Base-by-base conservation (phyloP, 1,140 invertebrate genomes). In the Philotrypesis tridentata region DNA sequence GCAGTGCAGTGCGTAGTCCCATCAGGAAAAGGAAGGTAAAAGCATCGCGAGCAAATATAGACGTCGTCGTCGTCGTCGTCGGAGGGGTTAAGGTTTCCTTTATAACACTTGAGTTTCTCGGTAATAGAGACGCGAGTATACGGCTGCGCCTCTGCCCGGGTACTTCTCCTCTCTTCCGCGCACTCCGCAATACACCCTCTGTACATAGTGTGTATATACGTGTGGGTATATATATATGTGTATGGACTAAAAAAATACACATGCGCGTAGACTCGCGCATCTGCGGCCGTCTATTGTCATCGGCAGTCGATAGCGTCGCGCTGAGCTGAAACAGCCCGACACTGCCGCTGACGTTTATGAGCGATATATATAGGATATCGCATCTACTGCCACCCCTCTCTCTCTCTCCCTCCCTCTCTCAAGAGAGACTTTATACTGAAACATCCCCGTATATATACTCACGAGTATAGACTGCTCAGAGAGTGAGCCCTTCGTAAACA, bases 11-110 rank as follows among this genome's bases (percentile, higher is more conserved):
- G n/a, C n/a, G n/a, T n/a, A n/a, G n/a, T 55, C 21, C 40, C 65
- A 65, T 73, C 60, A 55, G 63, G 37, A 81, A 70, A 76, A 63
- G n/a, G 73, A 81, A 81, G 70, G 68, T 76, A 81, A 81, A 81
- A 81, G 72, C 80, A 60, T 81, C 12, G 21, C 55, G 25, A 14
- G 37, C 29, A 21, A 70, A n/a, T 29, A 37, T 70, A 70, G 31
- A 70, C 40, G 29, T 40, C 33, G 63, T 21, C 27, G 27, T n/a
- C n/a, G n/a, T n/a, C n/a, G n/a, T n/a, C n/a, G n/a, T n/a, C n/a
- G n/a, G n/a, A 55, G 27, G 43, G 79, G 72, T 74, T 81, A 75
- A 70, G 29, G 72, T 81, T 70, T 76, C 73, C 80, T 55, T 23
- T 40, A 23, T 11, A 61, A 65, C 61, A 80, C 77, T 71, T 17